Evolutionary conservation across 92 coral and sea anemone genomes (phyloP), one percentile per base, ranked within the genome.

Genomic region (Porites cylindrica): DNA sequence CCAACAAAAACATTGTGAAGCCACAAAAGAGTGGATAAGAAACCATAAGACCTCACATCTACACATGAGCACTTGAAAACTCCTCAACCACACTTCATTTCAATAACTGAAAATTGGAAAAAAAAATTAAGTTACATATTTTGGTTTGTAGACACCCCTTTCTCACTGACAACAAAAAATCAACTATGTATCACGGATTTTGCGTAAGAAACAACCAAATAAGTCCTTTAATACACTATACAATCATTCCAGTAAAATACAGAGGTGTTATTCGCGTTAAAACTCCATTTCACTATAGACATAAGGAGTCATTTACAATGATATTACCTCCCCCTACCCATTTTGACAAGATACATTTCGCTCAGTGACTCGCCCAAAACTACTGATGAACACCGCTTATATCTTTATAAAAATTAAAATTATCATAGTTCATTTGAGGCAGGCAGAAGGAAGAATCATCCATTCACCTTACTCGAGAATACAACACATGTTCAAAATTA

Each of bases 201-300:
- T 16, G 20, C 7, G 20, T 16, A 62, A 5, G 8, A 62, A 62
- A 62, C 66, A 62, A 62, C 66, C 8, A 62, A 62, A 51, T 8
- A 29, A 70, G 63, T 56, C 58, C 68, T 82, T 82, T 56, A 70
- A 56, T 68, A 70, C 66, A 70, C 58, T 70, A 56, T 68, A 70
- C 54, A 70, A 70, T 70, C 63, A 54, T 23, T 10, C 50, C 24
- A 59, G 63, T 67, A 24, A 62, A 81, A 69, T 81, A 80, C 75
- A 80, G 11, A 51, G 64, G 0, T 21, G 53, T 51, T 66, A 19
- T 43, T 29, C 17, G 52, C 21, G 18, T 52, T 7, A 20, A 43
- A 67, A 58, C 82, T 26, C 76, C 75, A 8, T 24, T 38, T 52
- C 68, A 24, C 67, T 66, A 3, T 47, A 6, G 26, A 8, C 38